Evolutionary conservation across 2,888 invertebrate species (phyloP).

Genomic region (Phyllotreta striolata): DNA sequence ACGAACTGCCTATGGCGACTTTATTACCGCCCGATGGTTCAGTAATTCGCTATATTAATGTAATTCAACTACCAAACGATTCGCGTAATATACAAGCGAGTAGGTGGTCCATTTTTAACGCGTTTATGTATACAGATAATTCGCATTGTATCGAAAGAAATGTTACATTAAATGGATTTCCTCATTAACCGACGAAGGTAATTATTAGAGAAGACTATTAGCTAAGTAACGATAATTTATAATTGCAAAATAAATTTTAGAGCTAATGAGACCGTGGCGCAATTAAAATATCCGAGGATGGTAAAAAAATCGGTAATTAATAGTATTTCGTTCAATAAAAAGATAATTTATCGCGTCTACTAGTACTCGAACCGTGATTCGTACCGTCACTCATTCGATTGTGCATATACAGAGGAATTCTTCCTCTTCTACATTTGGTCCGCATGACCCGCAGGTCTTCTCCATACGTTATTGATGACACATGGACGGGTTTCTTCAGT

Average conservation of each 20-base stretch:
- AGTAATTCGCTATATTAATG: constrained; percentile 50
- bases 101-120: constrained; percentile 10
- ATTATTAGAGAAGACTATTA: no score
- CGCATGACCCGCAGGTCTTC: constrained; percentile 49
- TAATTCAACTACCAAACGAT: constrained; percentile 48
- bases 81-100: constrained; percentile 11
- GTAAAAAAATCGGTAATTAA: no score
- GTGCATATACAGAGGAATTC: constrained; percentile 43
- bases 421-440: constrained; percentile 47
- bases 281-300: no score
- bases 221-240: no score
- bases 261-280: no score
- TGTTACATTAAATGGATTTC: no score
- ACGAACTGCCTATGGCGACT: constrained; percentile 44
- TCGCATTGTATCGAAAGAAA: no score
- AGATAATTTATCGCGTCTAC: no score
- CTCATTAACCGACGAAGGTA: no score
- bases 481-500: constrained; percentile 54
- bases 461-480: constrained; percentile 53
- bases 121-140: no score
- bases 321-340: no score
- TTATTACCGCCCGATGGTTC: constrained; percentile 45
- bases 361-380: constrained; percentile 22
- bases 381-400: constrained; percentile 39
- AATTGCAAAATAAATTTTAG: no score